These are phyloP conservation scores for Ditula angustiorana DNA, from an alignment of 2,888 invertebrate genomes.

Conservation along the genomic window DNA sequence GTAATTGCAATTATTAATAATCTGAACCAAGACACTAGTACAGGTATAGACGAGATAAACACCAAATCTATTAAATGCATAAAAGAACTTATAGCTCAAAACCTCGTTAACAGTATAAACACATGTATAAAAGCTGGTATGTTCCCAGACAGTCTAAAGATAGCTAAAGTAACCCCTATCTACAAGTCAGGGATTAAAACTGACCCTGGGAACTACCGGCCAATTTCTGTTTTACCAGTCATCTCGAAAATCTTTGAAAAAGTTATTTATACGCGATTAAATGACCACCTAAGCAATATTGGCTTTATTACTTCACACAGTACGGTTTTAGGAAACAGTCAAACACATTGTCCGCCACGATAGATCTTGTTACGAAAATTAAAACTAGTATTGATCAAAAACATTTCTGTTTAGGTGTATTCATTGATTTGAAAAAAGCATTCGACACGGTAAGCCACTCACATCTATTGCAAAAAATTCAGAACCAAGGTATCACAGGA, in stretches of 20 bases:
- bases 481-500: too few species aligned
- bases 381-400: too few species aligned
- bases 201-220: background rate
- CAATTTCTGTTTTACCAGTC: too few species aligned
- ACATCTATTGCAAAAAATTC: too few species aligned
- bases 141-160: background rate
- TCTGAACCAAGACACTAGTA: slow-evolving; percentile 26
- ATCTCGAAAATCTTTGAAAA: slow-evolving; percentile 38
- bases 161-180: background rate
- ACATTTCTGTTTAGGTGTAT: too few species aligned
- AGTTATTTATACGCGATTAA: slow-evolving; percentile 21
- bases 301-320: slow-evolving; percentile 6
- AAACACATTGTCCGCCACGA: too few species aligned
- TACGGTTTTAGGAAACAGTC: too few species aligned
- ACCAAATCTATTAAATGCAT: slow-evolving; percentile 36
- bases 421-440: too few species aligned
- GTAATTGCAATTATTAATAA: too few species aligned
- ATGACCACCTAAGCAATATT: background rate
- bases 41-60: slow-evolving; percentile 33
- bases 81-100: slow-evolving; percentile 6
- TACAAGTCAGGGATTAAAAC: background rate
- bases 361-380: too few species aligned
- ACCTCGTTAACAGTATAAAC: background rate
- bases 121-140: background rate
- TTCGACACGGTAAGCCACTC: too few species aligned